phyloP scores from a whole-genome alignment of 1,140 invertebrate genomes.

The Calliopsis andreniformis region DNA sequence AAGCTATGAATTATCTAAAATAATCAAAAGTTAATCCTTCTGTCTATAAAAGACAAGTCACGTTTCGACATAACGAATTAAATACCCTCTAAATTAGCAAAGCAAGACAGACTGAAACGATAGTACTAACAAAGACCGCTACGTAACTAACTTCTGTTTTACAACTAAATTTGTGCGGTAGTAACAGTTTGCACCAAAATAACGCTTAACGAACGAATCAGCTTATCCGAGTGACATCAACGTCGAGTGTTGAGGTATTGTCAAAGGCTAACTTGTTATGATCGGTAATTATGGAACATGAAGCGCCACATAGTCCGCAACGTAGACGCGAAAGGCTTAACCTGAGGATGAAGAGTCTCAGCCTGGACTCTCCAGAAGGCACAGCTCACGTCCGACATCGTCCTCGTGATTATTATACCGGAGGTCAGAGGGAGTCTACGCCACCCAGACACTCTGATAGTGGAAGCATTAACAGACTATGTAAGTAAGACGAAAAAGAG shows the following conservation, averaged over 20 bases:
- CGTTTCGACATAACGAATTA: too few species aligned
- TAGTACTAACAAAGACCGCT: not conserved
- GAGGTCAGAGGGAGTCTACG: constrained; percentile 80
- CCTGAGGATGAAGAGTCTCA: constrained; percentile 98
- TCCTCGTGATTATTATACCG: constrained; percentile 81
- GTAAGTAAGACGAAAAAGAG: constrained; percentile 75
- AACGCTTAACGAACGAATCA: not conserved
- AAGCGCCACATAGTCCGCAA: constrained; percentile 96
- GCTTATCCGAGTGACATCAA: constrained; percentile 58
- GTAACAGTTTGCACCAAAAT: not conserved
- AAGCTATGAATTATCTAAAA: too few species aligned
- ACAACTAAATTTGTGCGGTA: too few species aligned
- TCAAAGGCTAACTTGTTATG: constrained; percentile 54
- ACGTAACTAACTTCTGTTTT: not conserved
- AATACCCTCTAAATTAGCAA: too few species aligned
- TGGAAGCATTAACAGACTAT: constrained; percentile 83
- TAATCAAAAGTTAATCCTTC: too few species aligned
- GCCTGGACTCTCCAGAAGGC: constrained; percentile 96
- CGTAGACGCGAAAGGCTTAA: constrained; percentile 95
- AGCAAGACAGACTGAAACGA: too few species aligned
- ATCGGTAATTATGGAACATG: constrained; percentile 65
- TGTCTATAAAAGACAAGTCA: too few species aligned
- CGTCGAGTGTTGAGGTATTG: constrained; percentile 60
- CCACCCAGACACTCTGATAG: constrained; percentile 81
- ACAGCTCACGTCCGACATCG: constrained; percentile 92